Evolutionary conservation across 2,888 invertebrate species (phyloP).

Genomic region (Ctenicera cuprea): DNA sequence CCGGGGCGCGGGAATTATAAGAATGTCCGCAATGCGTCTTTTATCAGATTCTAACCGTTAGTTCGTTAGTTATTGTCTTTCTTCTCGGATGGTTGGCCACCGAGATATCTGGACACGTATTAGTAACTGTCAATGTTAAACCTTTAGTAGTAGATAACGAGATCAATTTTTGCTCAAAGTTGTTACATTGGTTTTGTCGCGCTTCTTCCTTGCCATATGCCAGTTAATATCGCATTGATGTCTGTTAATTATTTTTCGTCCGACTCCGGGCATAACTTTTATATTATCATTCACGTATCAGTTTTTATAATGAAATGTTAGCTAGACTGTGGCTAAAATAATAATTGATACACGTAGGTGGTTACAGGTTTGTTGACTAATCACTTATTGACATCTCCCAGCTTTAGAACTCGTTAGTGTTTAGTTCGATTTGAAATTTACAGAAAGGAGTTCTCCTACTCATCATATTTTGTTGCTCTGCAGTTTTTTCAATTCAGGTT

Average conservation of each 20-base stretch:
- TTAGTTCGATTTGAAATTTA: too few species aligned
- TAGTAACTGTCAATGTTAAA: slow-evolving; percentile 67
- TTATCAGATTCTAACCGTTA: slow-evolving; percentile 69
- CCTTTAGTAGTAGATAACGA: slow-evolving; percentile 58
- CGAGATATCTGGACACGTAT: slow-evolving; percentile 65
- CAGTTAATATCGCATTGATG: slow-evolving; percentile 14
- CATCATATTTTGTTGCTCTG: too few species aligned
- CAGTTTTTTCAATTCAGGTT: too few species aligned
- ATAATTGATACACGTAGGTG: slow-evolving; percentile 2
- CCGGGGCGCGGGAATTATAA: slow-evolving; percentile 59
- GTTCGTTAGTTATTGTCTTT: slow-evolving; percentile 68
- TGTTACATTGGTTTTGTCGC: slow-evolving; percentile 45
- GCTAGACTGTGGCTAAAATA: slow-evolving; percentile 9
- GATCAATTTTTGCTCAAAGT: slow-evolving; percentile 55
- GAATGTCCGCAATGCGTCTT: slow-evolving; percentile 66
- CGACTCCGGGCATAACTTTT: not conserved
- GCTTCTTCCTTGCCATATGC: slow-evolving; percentile 20
- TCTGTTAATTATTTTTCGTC: slow-evolving; percentile 28
- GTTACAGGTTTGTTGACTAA: slow-evolving; percentile 1
- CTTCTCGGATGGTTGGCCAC: slow-evolving; percentile 66
- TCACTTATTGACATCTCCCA: slow-evolving; percentile 4
- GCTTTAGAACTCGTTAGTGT: not conserved
- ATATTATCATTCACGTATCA: not conserved
- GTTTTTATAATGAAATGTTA: slow-evolving; percentile 11
- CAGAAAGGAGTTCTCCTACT: too few species aligned